Percentiles rank a stretch among this genome's conserved stretches.
phyloP scores from a whole-genome alignment of 2,888 invertebrate species.

The Agrochola macilenta region DNA sequence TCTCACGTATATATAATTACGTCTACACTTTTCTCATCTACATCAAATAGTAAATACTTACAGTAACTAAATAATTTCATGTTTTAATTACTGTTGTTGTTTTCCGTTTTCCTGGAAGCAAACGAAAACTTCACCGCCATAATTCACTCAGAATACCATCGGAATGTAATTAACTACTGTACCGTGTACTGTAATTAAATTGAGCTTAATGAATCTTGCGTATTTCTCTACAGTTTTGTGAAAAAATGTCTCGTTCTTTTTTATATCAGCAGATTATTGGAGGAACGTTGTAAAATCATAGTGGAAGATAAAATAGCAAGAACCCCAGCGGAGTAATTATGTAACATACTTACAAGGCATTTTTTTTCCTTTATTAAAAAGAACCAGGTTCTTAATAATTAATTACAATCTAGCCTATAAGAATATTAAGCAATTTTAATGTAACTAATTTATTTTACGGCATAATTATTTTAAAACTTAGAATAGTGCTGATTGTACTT shows the following conservation, averaged over 20 bases:
- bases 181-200: slow-evolving; percentile 67
- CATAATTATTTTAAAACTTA: no score
- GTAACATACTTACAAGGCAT: not conserved
- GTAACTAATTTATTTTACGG: no score
- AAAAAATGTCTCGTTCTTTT: slow-evolving; percentile 8
- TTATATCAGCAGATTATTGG: slow-evolving; percentile 2
- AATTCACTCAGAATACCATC: slow-evolving; percentile 64
- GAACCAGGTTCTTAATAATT: no score
- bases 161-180: slow-evolving; percentile 66
- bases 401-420: no score
- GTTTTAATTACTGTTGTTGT: slow-evolving; percentile 59
- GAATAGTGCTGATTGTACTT: no score
- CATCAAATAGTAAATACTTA: not conserved
- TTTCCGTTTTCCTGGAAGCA: slow-evolving; percentile 38
- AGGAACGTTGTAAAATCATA: not conserved
- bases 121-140: slow-evolving; percentile 60
- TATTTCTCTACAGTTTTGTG: slow-evolving; percentile 52
- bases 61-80: slow-evolving; percentile 51
- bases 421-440: no score
- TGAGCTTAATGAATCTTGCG: slow-evolving; percentile 63
- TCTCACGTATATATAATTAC: not conserved
- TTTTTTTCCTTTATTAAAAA: no score
- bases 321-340: not conserved
- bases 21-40: not conserved
- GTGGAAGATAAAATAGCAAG: not conserved